phyloP scores from a whole-genome alignment of 2,888 invertebrate genomes.

The Gasteruption jaculator region DNA sequence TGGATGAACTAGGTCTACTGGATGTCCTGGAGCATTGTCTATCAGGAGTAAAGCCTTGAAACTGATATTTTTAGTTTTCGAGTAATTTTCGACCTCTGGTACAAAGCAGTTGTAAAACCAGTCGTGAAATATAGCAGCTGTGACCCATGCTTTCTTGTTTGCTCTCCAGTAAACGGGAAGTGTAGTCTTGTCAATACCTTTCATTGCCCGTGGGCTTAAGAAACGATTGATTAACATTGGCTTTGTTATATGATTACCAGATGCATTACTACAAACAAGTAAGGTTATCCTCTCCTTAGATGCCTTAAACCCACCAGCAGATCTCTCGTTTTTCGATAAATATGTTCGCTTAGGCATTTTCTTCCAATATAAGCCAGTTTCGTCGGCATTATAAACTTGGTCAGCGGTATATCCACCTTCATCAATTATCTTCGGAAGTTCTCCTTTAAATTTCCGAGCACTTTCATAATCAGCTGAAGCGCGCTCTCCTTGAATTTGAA shows the following conservation, averaged over 20 bases:
- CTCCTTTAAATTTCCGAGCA: conserved; percentile 11
- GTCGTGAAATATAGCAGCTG: conserved; percentile 7
- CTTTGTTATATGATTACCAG: conserved; percentile 8
- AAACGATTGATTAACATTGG: conserved; percentile 11
- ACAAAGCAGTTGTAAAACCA: conserved; percentile 6
- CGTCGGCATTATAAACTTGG: conserved; percentile 14
- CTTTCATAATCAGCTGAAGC: conserved; percentile 15
- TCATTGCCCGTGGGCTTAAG: conserved; percentile 13
- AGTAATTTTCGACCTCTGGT: conserved; percentile 4
- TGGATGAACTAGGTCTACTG: conserved; percentile 6
- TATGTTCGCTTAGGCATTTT: conserved; percentile 9
- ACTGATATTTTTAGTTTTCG: conserved; percentile 6
- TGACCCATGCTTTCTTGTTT: conserved; percentile 9
- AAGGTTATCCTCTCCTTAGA: conserved; percentile 6
- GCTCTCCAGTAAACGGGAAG: conserved; percentile 8
- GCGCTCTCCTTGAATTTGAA: conserved; percentile 14
- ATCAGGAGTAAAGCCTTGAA: conserved; percentile 7
- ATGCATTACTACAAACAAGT: conserved; percentile 9
- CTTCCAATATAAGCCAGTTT: conserved; percentile 16
- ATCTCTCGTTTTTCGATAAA: conserved; percentile 3
- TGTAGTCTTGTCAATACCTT: conserved; percentile 11
- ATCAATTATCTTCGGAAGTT: conserved; percentile 14
- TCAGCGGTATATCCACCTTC: conserved; percentile 19
- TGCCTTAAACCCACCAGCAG: conserved; percentile 6
- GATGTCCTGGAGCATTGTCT: conserved; percentile 6